phyloP scores from a whole-genome alignment of 64 coral and sea anemone species.

The Montipora capricornis region DNA sequence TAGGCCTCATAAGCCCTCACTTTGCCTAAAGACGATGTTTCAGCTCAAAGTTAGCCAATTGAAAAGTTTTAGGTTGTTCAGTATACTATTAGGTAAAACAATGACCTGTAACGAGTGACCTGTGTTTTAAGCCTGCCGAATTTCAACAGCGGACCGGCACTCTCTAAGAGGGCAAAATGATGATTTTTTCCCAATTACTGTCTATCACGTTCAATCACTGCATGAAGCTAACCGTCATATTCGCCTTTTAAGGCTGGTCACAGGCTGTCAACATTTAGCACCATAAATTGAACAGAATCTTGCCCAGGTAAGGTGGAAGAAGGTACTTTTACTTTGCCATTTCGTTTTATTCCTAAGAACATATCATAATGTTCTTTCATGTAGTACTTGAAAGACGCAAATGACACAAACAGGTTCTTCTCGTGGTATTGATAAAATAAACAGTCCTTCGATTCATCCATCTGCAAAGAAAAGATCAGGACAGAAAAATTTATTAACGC shows the following conservation, averaged over 20 bases:
- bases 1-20: no score
- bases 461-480: slow-evolving; percentile 26
- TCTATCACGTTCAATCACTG: no score
- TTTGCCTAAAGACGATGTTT: no score
- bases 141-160: no score
- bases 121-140: no score
- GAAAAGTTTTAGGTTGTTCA: no score
- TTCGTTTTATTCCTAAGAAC: slow-evolving; percentile 81
- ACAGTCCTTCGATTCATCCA: slow-evolving; percentile 37
- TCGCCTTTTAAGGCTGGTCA: not conserved
- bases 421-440: slow-evolving; percentile 88
- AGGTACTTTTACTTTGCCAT: slow-evolving; percentile 59
- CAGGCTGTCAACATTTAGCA: not conserved
- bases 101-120: no score
- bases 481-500: no score
- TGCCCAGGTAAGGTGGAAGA: slow-evolving; percentile 65
- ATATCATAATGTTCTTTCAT: slow-evolving; percentile 76
- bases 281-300: slow-evolving; percentile 62
- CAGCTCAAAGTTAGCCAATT: no score
- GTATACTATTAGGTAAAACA: no score
- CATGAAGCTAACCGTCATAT: not conserved
- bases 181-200: no score
- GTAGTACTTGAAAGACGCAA: slow-evolving; percentile 64
- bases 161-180: no score
- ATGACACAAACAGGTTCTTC: slow-evolving; percentile 86